These are phyloP conservation scores for Hemistola chrysoprasaria DNA, from an alignment of 2,888 invertebrate species.

Conservation along the genomic window DNA sequence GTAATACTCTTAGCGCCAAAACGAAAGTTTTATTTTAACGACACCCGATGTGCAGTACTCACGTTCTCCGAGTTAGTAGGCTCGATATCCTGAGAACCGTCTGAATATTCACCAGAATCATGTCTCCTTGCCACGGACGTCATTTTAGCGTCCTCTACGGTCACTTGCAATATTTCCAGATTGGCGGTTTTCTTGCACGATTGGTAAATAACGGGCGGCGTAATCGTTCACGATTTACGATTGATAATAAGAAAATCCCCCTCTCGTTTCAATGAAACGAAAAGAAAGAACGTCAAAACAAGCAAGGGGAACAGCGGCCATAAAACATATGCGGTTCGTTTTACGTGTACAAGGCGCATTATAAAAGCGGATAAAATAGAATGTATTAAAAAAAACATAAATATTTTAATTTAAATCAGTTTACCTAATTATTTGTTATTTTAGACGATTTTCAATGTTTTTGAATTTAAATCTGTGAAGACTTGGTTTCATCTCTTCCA, in stretches of 20 bases:
- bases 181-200: slow-evolving; percentile 54
- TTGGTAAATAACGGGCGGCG: slow-evolving; percentile 41
- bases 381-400: too few relatives aligned
- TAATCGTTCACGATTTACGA: slow-evolving; percentile 47
- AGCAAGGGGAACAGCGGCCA: slow-evolving; percentile 71
- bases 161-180: slow-evolving; percentile 74
- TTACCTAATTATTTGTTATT: too few relatives aligned
- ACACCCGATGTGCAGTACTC: slow-evolving; percentile 49
- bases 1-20: slow-evolving; percentile 70
- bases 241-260: slow-evolving; percentile 52
- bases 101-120: slow-evolving; percentile 76
- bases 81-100: slow-evolving; percentile 74
- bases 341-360: too few relatives aligned
- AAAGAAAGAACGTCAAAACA: slow-evolving; percentile 74
- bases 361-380: too few relatives aligned
- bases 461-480: too few relatives aligned
- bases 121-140: slow-evolving; percentile 72
- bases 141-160: slow-evolving; percentile 71
- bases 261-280: slow-evolving; percentile 57
- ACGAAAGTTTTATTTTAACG: slow-evolving; percentile 57
- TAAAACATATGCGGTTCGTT: slow-evolving; percentile 59
- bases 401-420: too few relatives aligned
- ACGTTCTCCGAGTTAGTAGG: slow-evolving; percentile 70
- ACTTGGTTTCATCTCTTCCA: too few relatives aligned
- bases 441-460: too few relatives aligned